Evolutionary conservation across 2,888 invertebrate genomes (phyloP), one percentile per base, ranked within the genome.

Genomic region (Sinohyriopsis cumingii): DNA sequence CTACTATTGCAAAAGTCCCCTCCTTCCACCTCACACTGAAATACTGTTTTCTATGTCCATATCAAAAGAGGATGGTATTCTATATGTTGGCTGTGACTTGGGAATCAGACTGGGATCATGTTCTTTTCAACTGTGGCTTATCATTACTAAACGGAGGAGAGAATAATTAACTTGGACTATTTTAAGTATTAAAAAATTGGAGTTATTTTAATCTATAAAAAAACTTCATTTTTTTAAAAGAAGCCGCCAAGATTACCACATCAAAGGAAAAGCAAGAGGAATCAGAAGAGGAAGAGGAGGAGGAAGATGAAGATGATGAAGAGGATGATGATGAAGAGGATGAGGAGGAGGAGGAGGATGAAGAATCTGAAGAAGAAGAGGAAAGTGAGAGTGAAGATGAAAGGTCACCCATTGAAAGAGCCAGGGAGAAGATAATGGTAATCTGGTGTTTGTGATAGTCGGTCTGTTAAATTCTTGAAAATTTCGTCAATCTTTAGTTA

Each of bases 251-350:
- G 45, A 15, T 45, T 15, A 12, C 45, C 45, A 45, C 45, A 45
- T 45, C 45, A 45, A 95, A 88, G 91, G 95, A 73, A 93, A 94
- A 85, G 93, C 94, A 18, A 93, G 95, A 94, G 86, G 72, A 89
- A 73, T 93, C 92, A 83, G 95, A 95, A 20, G 95, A 95, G 0
- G 75, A 76, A 55, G 80, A 80, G 53, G 82, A 77, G 18, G 80
- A 81, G 20, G 80, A 81, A 28, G 86, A 84, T 33, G 88, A 89
- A 45, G 87, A 89, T 54, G 90, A 90, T 55, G 82, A 82, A 20
- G 79, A 83, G 2, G 84, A 84, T 7, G 90, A 89, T 22, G 77
- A 76, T 1, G 84, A 84, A 2, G 82, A 84, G 15, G 79, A 76
- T 15, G 80, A 81, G 3, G 85, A 84, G n/a, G 82, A 85, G 3